phyloP scores from a whole-genome alignment of 2,797 vertebrate species.

The Anguilla pacifica region DNA sequence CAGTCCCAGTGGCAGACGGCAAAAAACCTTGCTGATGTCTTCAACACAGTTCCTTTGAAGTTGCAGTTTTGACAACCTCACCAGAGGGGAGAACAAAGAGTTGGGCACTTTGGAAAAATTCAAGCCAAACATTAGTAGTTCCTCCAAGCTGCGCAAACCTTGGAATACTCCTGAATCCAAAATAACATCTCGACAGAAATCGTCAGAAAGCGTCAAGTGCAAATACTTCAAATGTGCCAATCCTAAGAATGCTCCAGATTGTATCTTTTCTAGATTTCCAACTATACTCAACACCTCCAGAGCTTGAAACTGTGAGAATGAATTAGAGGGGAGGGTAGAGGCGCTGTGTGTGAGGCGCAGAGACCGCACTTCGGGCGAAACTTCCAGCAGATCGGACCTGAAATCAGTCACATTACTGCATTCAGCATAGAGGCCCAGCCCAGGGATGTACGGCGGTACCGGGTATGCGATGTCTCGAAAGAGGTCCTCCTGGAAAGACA shows the following conservation, averaged over 20 bases:
- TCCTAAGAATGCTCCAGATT: constrained; percentile 39
- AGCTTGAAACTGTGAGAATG: constrained; percentile 39
- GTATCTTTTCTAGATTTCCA: constrained; percentile 16
- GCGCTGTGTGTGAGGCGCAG: constrained; percentile 34
- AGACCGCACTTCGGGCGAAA: constrained; percentile 24
- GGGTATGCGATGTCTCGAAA: constrained; percentile 30
- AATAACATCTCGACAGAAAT: background rate
- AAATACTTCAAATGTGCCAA: constrained; percentile 38
- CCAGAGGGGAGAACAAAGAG: constrained; percentile 25
- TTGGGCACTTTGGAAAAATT: constrained; percentile 27
- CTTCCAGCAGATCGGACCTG: constrained; percentile 34
- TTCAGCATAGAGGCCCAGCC: constrained; percentile 38
- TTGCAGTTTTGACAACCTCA: constrained; percentile 27
- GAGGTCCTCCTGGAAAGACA: constrained; percentile 41
- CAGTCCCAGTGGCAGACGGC: constrained; percentile 35
- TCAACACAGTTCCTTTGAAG: constrained; percentile 9
- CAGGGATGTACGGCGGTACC: background rate
- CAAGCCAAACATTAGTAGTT: constrained; percentile 28
- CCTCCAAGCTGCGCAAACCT: constrained; percentile 39
- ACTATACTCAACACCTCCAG: constrained; percentile 36
- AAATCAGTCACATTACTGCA: constrained; percentile 38
- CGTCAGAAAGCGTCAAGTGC: background rate
- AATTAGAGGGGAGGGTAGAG: constrained; percentile 26
- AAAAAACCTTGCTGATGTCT: constrained; percentile 45
- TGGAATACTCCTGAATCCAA: constrained; percentile 32